These are phyloP conservation scores for Zoanthus gigantus DNA, from an alignment of 92 coral and sea anemone species.

Conservation along the genomic window DNA sequence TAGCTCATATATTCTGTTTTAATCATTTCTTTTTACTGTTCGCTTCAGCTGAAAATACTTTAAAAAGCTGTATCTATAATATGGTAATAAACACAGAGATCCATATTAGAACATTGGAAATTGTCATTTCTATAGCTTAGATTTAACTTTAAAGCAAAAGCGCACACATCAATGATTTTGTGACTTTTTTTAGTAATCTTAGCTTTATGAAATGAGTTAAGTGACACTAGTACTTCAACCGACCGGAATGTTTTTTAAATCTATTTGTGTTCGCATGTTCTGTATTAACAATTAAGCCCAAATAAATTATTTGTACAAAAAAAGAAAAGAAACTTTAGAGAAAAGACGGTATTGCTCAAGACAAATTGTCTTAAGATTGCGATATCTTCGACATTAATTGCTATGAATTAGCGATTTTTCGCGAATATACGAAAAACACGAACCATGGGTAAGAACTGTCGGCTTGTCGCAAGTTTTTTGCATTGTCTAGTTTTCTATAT, in stretches of 20 bases:
- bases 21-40: neutral
- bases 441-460: neutral
- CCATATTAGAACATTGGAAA: neutral
- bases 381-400: neutral
- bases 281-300: too few species aligned
- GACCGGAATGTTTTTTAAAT: too few species aligned
- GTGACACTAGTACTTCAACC: neutral
- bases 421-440: too few species aligned
- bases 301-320: too few species aligned
- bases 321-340: too few species aligned
- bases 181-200: neutral
- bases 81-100: neutral
- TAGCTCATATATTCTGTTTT: neutral
- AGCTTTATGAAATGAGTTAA: neutral
- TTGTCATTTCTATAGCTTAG: neutral
- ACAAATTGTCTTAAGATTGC: too few species aligned
- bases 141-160: neutral
- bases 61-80: neutral
- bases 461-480: neutral
- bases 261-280: too few species aligned
- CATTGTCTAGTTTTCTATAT: neutral
- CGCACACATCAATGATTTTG: neutral
- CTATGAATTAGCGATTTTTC: neutral
- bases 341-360: too few species aligned
- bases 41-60: conserved; percentile 1